Conservation (phyloP, 2,113 vertebrate genomes). For the Choloepus hoffmanni region DNA sequence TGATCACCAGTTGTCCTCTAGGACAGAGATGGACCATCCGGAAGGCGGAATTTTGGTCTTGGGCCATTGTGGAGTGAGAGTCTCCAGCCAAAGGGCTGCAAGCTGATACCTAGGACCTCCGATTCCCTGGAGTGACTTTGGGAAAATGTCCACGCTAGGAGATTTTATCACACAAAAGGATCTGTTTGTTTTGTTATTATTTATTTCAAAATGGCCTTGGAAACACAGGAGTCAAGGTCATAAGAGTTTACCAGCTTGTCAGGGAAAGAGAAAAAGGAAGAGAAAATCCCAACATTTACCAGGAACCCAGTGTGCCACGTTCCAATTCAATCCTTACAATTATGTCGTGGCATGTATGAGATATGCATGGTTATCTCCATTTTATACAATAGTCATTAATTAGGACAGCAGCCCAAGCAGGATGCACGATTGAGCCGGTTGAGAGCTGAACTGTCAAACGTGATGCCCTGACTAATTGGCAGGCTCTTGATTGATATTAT, state of each 20-base stretch:
- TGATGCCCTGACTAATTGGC: constrained; percentile 58
- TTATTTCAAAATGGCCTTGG: constrained; percentile 43
- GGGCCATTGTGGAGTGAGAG: background rate
- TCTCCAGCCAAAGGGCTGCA: no score
- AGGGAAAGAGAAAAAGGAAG: background rate
- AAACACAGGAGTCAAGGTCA: background rate
- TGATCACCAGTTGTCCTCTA: background rate
- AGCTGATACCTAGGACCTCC: background rate
- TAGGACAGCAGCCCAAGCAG: constrained; percentile 71
- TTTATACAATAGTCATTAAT: constrained; percentile 78
- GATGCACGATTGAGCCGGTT: constrained; percentile 19
- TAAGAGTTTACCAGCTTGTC: background rate
- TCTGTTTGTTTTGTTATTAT: background rate
- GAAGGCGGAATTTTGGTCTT: background rate
- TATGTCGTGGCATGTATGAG: constrained; percentile 49
- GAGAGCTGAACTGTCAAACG: constrained; percentile 65
- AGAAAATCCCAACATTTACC: constrained; percentile 38
- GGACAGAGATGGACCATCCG: background rate
- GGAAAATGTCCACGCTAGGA: background rate
- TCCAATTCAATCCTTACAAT: constrained; percentile 58
- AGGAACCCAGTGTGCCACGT: constrained; percentile 1
- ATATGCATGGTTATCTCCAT: constrained; percentile 53
- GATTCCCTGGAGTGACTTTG: background rate
- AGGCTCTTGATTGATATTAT: constrained; percentile 54
- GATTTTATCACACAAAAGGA: background rate